A percentile compares a stretch with the other conserved stretches of the same genome.
phyloP scores from a whole-genome alignment of 2,888 invertebrate genomes.

The Acanthosepion lycidas region DNA sequence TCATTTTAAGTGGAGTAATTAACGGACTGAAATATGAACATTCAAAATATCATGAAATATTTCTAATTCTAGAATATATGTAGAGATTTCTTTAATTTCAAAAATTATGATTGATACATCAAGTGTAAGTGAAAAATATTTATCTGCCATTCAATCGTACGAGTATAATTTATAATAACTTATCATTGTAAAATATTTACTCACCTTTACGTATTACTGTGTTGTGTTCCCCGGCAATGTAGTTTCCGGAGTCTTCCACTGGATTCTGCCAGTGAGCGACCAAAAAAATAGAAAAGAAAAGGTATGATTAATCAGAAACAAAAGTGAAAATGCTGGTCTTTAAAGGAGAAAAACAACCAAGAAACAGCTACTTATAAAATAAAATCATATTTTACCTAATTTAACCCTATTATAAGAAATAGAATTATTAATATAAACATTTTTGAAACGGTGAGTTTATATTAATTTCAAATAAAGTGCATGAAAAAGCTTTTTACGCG shows the following conservation, averaged over 20 bases:
- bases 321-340: neutral
- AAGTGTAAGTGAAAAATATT: neutral
- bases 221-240: slow-evolving; percentile 46
- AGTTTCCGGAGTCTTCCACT: slow-evolving; percentile 48
- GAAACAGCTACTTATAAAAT: neutral
- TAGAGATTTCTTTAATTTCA: neutral
- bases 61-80: neutral
- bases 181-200: neutral
- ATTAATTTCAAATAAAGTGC: neutral
- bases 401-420: neutral
- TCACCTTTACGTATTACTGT: slow-evolving; percentile 48
- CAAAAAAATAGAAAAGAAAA: slow-evolving; percentile 46
- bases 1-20: too few relatives aligned
- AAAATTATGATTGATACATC: neutral
- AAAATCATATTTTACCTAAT: neutral
- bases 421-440: neutral
- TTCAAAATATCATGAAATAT: neutral
- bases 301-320: slow-evolving; percentile 47
- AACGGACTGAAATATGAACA: neutral
- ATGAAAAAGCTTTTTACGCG: neutral
- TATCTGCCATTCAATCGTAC: neutral
- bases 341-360: neutral
- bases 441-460: neutral
- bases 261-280: slow-evolving; percentile 47
- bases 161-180: neutral